Evolutionary conservation across 2,888 invertebrate genomes (phyloP).

Genomic region (Nomada goodeniana): DNA sequence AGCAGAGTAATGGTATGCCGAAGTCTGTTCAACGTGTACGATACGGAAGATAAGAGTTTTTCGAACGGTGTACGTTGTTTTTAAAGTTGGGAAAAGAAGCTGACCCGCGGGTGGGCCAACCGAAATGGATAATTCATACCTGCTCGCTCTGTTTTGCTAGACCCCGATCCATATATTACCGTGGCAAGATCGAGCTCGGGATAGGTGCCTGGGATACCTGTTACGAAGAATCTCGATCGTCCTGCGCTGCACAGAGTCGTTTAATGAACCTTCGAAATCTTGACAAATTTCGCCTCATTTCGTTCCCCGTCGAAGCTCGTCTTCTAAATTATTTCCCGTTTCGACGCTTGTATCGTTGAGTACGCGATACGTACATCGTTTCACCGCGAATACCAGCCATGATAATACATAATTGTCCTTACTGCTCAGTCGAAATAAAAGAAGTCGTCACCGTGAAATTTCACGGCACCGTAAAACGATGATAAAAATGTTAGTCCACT

Average conservation of each 20-base stretch:
- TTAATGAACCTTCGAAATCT: too few species aligned
- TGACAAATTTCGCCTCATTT: too few species aligned
- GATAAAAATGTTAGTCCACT: neutral
- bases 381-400: neutral
- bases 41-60: slow-evolving; percentile 24
- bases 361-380: neutral
- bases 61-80: slow-evolving; percentile 12
- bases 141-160: slow-evolving; percentile 45
- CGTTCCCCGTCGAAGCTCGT: too few species aligned
- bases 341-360: neutral
- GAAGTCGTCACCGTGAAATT: neutral
- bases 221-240: neutral
- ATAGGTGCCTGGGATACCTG: neutral
- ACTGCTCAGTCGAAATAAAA: neutral
- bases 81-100: slow-evolving; percentile 32
- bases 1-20: slow-evolving; percentile 23
- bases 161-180: slow-evolving; percentile 31
- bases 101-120: slow-evolving; percentile 29
- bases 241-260: neutral
- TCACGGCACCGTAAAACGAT: neutral
- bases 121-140: slow-evolving; percentile 53
- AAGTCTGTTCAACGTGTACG: neutral
- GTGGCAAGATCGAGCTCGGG: neutral
- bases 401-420: too few species aligned
- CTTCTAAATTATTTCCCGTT: too few species aligned